A percentile compares a stretch with the other conserved stretches of the same genome.
Conservation (phyloP, 2,113 vertebrate species). For the Sapayoa aenigma region DNA sequence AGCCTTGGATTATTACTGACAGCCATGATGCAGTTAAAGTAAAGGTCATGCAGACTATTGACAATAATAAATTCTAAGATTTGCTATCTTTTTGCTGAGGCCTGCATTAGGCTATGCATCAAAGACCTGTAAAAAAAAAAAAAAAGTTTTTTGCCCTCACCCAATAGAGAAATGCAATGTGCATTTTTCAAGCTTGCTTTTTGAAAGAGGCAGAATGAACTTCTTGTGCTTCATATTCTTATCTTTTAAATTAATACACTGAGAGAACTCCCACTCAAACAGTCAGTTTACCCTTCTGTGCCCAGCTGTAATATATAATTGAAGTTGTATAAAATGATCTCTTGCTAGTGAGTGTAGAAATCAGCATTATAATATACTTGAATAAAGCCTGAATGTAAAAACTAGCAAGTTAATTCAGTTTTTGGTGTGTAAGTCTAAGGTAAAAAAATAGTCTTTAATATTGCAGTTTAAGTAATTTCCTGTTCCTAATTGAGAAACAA, state of each 20-base stretch:
- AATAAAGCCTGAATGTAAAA: constrained; percentile 19
- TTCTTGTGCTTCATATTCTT: not conserved
- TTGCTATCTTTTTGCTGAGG: constrained; percentile 76
- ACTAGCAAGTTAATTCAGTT: constrained; percentile 10
- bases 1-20: constrained; percentile 84
- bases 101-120: constrained; percentile 65
- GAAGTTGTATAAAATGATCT: constrained; percentile 2
- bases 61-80: constrained; percentile 82
- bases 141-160: not conserved
- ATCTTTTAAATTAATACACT: constrained; percentile 21
- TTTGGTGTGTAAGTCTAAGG: not conserved
- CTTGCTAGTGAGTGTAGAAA: constrained; percentile 6
- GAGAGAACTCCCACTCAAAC: not conserved
- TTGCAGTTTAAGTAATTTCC: constrained; percentile 22
- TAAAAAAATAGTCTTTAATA: not conserved
- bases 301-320: not conserved
- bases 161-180: constrained; percentile 37
- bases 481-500: constrained; percentile 16
- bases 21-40: constrained; percentile 76
- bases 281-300: not conserved
- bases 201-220: not conserved
- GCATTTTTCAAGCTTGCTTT: constrained; percentile 50
- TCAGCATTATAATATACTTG: not conserved
- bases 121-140: constrained; percentile 26
- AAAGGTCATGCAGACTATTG: constrained; percentile 79